A percentile compares a stretch with the other conserved stretches of the same genome.
These are phyloP conservation scores for Centropus bengalensis DNA, from an alignment of 2,113 vertebrate genomes.

Conservation along the genomic window DNA sequence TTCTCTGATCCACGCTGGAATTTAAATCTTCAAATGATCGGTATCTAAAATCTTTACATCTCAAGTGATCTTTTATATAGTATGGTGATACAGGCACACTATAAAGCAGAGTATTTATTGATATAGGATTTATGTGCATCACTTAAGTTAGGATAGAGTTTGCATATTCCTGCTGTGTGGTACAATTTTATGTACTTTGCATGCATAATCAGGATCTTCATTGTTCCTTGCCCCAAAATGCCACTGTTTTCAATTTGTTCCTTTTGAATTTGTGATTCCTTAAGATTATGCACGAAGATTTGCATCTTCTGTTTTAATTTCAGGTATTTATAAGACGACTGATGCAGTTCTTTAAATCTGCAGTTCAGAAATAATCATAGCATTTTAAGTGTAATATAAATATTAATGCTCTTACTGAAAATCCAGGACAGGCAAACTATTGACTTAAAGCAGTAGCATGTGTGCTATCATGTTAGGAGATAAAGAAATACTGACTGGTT, in stretches of 20 bases:
- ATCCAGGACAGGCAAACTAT: background rate
- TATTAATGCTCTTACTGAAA: background rate
- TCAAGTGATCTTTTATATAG: background rate
- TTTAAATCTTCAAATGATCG: background rate
- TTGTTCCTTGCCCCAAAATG: background rate
- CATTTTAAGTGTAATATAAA: background rate
- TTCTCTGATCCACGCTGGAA: background rate
- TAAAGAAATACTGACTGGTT: background rate
- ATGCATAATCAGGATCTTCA: background rate
- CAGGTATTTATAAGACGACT: background rate
- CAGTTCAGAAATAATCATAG: background rate
- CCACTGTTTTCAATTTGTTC: background rate
- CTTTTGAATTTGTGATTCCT: background rate
- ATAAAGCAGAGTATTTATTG: background rate
- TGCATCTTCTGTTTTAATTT: background rate
- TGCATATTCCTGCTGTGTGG: background rate
- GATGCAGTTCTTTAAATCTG: background rate
- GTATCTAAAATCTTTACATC: background rate
- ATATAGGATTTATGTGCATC: background rate
- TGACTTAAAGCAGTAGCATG: background rate
- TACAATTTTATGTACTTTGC: constrained; percentile 5
- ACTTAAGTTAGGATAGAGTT: background rate
- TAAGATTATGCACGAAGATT: background rate
- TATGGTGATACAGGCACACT: fast-evolving
- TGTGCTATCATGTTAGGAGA: background rate